Base-by-base conservation (phyloP, 2,888 invertebrate species). In the Leptarthrus brevirostris region DNA sequence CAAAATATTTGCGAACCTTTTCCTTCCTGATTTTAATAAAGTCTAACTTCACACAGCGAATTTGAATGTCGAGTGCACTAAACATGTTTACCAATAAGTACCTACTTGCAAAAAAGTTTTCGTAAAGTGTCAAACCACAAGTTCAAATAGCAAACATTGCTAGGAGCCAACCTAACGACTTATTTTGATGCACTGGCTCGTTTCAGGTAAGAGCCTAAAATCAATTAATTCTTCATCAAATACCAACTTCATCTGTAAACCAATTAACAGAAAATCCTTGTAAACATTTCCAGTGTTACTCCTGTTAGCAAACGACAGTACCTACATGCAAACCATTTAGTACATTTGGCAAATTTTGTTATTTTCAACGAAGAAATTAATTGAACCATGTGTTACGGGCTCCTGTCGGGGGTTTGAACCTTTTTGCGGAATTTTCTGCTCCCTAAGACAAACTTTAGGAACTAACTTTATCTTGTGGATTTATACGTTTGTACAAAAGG, bases 361-460 rank as follows among this genome's bases (percentile, higher is more conserved):
- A 64, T 64, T 64, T 64, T 64, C 64, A 64, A 64, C 64, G 47
- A 24, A 22, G 64, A 44, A 64, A 64, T 64, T 64, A 64, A 64
- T 64, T 64, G 64, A 64, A 64, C 64, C 64, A 64, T 64, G 44
- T 64, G 64, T 64, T 64, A 26, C 64, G 47, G n/a, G 64, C 64
- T 64, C 44, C 64, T 64, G 22, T 18, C 24, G 64, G 47, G 47
- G 3, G 34, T 64, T 40, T 20, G 4, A 44, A 64, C 64, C 44
- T 40, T 64, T 64, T 64, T 58, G 44, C 64, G 47, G 2, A 64
- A 64, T 52, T 49, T 69, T 49, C 34, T 69, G 69, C 52, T 52
- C 26, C 20, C 52, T 52, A 69, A 69, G 69, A 52, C 69, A 69
- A 69, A 69, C 69, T 69, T 69, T 69, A 5, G 16, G 34, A 52